phyloP scores from a whole-genome alignment of 2,113 vertebrate species.

The Spheniscus mendiculus region DNA sequence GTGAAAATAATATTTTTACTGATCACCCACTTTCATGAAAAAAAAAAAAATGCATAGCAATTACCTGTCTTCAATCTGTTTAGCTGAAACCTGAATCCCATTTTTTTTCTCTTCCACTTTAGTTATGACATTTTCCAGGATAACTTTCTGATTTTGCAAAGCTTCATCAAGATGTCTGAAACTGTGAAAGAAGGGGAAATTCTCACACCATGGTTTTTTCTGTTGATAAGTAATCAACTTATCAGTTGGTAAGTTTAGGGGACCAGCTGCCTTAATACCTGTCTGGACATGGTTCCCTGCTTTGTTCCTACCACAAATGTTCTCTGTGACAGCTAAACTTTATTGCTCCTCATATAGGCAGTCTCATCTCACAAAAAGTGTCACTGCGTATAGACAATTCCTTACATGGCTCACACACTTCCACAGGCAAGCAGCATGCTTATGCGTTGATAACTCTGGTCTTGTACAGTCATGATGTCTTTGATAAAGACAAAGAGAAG shows the following conservation, averaged over 20 bases:
- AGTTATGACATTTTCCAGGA: conserved; percentile 78
- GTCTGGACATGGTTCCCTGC: not conserved
- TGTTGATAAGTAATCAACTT: not conserved
- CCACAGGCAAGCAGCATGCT: not conserved
- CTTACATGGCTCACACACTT: not conserved
- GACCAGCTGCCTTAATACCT: not conserved
- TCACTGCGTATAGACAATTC: not conserved
- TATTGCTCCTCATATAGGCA: not conserved
- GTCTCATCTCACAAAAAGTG: not conserved
- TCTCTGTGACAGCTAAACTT: not conserved
- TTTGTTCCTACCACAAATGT: not conserved
- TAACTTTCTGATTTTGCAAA: conserved; percentile 77
- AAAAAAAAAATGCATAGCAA: not conserved
- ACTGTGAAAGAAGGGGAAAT: conserved; percentile 40
- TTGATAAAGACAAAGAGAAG: not conserved
- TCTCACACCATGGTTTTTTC: not conserved
- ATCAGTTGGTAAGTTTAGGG: not conserved
- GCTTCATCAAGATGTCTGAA: conserved; percentile 81
- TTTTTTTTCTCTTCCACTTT: conserved; percentile 83
- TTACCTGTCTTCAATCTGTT: conserved; percentile 84
- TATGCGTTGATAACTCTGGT: not conserved
- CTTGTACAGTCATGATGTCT: not conserved
- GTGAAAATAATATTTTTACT: not conserved
- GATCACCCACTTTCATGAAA: not conserved
- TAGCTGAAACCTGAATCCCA: conserved; percentile 75